Evolutionary conservation across 2,113 vertebrate species (phyloP).

Genomic region (Lagenorhynchus albirostris): DNA sequence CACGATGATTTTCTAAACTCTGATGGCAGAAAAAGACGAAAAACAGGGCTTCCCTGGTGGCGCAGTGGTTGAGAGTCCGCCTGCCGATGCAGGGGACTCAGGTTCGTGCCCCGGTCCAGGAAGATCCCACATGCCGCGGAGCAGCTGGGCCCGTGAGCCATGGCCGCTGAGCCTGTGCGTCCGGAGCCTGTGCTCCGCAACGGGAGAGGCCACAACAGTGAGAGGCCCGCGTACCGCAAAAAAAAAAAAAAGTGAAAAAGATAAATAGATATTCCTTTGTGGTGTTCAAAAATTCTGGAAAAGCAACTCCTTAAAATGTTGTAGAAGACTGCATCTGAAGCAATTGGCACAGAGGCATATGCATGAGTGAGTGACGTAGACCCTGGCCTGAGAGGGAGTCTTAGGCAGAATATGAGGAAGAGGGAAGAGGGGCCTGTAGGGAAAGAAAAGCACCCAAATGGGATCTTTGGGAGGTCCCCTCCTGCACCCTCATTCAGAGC

Average conservation of each 20-base stretch:
- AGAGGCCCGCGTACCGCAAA: too few species aligned
- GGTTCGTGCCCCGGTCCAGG: too few species aligned
- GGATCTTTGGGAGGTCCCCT: not conserved
- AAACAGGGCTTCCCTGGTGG: too few species aligned
- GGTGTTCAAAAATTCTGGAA: not conserved
- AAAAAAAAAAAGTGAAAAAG: not conserved
- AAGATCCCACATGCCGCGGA: too few species aligned
- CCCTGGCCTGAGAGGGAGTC: not conserved
- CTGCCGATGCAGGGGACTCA: too few species aligned
- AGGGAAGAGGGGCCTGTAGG: not conserved
- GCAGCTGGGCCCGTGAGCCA: too few species aligned
- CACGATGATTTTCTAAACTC: not conserved
- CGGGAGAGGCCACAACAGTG: too few species aligned
- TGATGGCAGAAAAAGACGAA: not conserved
- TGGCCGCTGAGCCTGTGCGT: too few species aligned
- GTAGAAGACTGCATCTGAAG: not conserved
- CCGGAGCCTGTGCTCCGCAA: too few species aligned
- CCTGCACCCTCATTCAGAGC: not conserved
- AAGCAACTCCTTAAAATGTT: not conserved
- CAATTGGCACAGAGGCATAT: fast-evolving
- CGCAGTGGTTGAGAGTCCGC: too few species aligned
- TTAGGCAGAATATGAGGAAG: not conserved
- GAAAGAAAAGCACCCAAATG: not conserved
- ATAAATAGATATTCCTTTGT: not conserved
- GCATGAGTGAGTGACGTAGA: not conserved